phyloP scores from a whole-genome alignment of 53 echinoderm and acorn worm species.

The Zoroaster sp. region DNA sequence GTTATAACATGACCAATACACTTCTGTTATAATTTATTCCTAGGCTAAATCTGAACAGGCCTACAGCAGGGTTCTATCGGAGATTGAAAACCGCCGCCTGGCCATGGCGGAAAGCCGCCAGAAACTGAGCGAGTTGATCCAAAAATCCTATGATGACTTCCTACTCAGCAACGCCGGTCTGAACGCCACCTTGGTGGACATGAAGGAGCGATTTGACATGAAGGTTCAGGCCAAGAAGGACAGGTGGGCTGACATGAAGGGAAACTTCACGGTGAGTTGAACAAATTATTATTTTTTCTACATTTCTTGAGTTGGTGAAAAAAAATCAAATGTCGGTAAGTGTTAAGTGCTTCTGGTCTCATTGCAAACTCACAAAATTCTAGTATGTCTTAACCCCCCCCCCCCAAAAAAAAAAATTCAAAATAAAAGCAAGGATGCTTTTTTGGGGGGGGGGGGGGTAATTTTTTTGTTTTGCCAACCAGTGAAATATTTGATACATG shows the following conservation, averaged over 20 bases:
- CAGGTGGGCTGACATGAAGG: background rate
- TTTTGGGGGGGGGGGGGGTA: too few species aligned
- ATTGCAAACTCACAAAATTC: too few species aligned
- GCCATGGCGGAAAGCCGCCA: background rate
- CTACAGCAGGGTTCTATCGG: background rate
- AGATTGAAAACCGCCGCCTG: background rate
- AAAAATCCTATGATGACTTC: background rate
- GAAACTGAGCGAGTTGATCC: background rate
- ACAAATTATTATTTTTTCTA: too few species aligned
- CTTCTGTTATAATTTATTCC: background rate
- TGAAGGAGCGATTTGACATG: background rate
- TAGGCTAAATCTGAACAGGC: background rate
- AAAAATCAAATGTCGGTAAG: too few species aligned
- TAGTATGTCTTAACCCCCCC: too few species aligned
- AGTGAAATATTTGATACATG: too few species aligned
- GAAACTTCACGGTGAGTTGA: background rate
- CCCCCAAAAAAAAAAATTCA: too few species aligned
- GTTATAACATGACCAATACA: too few species aligned
- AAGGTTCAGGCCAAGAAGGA: background rate
- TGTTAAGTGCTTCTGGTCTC: too few species aligned
- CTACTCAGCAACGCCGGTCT: background rate
- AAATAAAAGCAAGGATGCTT: too few species aligned
- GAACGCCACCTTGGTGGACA: background rate
- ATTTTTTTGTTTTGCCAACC: too few species aligned
- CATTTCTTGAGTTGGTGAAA: too few species aligned